Evolutionary conservation across 1,140 invertebrate genomes (phyloP).

Genomic region (Drosophila orena): DNA sequence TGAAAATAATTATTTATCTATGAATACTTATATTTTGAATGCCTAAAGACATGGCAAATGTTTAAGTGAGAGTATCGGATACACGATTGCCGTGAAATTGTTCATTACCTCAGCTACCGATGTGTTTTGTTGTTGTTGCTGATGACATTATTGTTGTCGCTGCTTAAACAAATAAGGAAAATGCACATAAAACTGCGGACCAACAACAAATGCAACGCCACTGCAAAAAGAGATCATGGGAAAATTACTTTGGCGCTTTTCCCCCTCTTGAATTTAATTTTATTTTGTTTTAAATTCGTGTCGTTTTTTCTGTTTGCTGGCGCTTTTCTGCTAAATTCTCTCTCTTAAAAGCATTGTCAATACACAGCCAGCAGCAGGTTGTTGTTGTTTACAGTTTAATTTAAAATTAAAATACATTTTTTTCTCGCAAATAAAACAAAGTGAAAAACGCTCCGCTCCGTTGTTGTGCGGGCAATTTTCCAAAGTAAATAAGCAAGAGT

Average conservation of each 20-base stretch:
- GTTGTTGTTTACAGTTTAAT: constrained; percentile 68
- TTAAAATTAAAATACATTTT: constrained; percentile 74
- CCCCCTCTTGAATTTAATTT: constrained; percentile 52
- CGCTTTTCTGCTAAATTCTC: constrained; percentile 51
- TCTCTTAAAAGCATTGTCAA: constrained; percentile 53
- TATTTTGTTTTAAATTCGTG: constrained; percentile 40
- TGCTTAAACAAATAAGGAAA: constrained; percentile 79
- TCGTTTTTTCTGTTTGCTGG: constrained; percentile 30
- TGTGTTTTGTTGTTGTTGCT: constrained; percentile 33
- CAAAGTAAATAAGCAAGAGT: constrained; percentile 63
- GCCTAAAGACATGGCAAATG: background rate
- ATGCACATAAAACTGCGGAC: constrained; percentile 65
- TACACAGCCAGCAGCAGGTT: constrained; percentile 56
- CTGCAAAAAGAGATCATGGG: constrained; percentile 72
- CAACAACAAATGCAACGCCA: constrained; percentile 17
- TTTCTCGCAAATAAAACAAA: constrained; percentile 44
- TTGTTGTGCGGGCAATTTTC: constrained; percentile 65
- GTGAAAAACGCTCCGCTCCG: constrained; percentile 28
- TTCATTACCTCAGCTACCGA: constrained; percentile 31
- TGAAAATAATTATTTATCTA: no score
- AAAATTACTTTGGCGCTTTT: constrained; percentile 63
- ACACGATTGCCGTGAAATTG: constrained; percentile 72
- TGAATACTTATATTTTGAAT: background rate
- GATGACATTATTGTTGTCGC: constrained; percentile 37
- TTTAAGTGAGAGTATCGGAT: constrained; percentile 26